Percentiles rank a stretch among this genome's conserved stretches.
phyloP scores from a whole-genome alignment of 2,888 invertebrate species.

The Dimorphilus gyrociliatus region DNA sequence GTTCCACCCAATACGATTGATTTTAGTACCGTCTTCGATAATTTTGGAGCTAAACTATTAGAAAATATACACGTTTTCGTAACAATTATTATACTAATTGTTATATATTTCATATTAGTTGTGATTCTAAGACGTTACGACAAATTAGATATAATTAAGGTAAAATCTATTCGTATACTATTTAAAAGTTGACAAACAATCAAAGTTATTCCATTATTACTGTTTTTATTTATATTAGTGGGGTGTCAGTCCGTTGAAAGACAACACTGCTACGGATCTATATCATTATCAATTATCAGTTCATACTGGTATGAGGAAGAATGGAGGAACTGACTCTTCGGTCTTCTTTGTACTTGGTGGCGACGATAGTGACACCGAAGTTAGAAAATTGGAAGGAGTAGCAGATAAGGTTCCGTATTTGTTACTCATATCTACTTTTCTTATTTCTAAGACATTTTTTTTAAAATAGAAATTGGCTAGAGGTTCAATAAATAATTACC shows the following conservation, averaged over 20 bases:
- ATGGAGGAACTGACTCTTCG: slow-evolving; percentile 20
- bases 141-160: slow-evolving; percentile 23
- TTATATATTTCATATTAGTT: slow-evolving; percentile 22
- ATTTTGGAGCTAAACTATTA: slow-evolving; percentile 22
- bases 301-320: slow-evolving; percentile 20
- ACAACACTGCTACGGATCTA: slow-evolving; percentile 21
- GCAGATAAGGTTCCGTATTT: not conserved
- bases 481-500: slow-evolving; percentile 19
- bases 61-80: slow-evolving; percentile 35
- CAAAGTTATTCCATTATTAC: not conserved
- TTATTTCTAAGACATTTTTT: no score
- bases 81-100: slow-evolving; percentile 24
- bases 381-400: slow-evolving; percentile 18
- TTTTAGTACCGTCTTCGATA: slow-evolving; percentile 33
- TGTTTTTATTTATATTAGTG: slow-evolving; percentile 14
- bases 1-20: slow-evolving; percentile 34
- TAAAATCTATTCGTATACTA: slow-evolving; percentile 9
- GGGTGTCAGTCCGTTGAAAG: slow-evolving; percentile 20
- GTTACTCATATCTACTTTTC: not conserved
- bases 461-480: slow-evolving; percentile 8
- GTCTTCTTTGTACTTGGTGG: slow-evolving; percentile 24
- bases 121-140: slow-evolving; percentile 32
- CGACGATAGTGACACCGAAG: slow-evolving; percentile 22
- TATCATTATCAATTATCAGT: slow-evolving; percentile 25
- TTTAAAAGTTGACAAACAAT: no score